A percentile compares a stretch with the other conserved stretches of the same genome.
Conservation (phyloP, 2,888 invertebrate genomes). For the Drosophila paracracens region DNA sequence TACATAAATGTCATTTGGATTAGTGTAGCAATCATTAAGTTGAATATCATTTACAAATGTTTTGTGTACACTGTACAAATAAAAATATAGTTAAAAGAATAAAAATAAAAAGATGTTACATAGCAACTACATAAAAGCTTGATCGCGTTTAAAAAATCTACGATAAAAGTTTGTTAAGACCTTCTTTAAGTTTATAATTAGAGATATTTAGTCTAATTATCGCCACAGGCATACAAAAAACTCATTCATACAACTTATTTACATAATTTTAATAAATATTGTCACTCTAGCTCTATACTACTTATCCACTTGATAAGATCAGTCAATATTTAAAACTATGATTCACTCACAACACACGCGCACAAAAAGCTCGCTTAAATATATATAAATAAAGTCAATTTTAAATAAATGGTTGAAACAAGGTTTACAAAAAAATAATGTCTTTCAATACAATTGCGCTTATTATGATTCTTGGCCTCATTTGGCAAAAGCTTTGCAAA, state of each 20-base stretch:
- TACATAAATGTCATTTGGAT: constrained; percentile 50
- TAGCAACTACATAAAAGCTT: constrained; percentile 66
- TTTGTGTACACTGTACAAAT: constrained; percentile 56
- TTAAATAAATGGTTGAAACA: constrained; percentile 58
- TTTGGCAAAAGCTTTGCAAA: constrained; percentile 52
- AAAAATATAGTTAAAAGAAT: constrained; percentile 47
- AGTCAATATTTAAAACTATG: constrained; percentile 55
- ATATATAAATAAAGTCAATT: constrained; percentile 61
- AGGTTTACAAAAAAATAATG: constrained; percentile 65
- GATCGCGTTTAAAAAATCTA: constrained; percentile 56
- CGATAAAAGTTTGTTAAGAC: constrained; percentile 56
- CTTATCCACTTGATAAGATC: constrained; percentile 52
- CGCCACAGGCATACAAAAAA: constrained; percentile 39
- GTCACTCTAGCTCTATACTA: constrained; percentile 32
- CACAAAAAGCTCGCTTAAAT: constrained; percentile 58
- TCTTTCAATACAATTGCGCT: constrained; percentile 64
- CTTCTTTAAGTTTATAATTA: constrained; percentile 38
- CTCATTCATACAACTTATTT: constrained; percentile 59
- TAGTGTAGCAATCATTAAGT: constrained; percentile 41
- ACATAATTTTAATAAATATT: constrained; percentile 58
- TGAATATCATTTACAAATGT: constrained; percentile 58
- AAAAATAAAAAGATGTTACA: constrained; percentile 47
- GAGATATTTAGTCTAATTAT: constrained; percentile 43
- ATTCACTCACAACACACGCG: constrained; percentile 38
- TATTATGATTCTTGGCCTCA: constrained; percentile 58